These are phyloP conservation scores for Poeciliopsis occidentalis DNA, from an alignment of 2,113 vertebrate genomes.

Conservation along the genomic window DNA sequence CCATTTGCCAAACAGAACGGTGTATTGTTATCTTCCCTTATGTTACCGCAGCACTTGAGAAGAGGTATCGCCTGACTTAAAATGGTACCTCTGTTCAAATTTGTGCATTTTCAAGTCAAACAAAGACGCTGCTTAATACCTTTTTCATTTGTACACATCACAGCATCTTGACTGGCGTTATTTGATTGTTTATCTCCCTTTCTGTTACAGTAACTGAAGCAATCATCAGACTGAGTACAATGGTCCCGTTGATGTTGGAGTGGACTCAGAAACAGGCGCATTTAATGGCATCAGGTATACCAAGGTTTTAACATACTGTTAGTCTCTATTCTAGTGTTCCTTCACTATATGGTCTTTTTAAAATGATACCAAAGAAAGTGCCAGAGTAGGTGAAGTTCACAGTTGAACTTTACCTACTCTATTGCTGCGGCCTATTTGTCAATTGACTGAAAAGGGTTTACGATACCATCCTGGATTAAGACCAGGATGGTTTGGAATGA, in stretches of 20 bases:
- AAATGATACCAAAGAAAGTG: no score
- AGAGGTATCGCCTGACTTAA: conserved; percentile 41
- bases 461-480: no score
- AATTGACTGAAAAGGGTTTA: no score
- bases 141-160: conserved; percentile 33
- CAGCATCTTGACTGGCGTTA: conserved; percentile 1
- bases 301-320: no score
- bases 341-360: no score
- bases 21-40: conserved; percentile 50
- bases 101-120: conserved; percentile 31
- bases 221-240: conserved; percentile 20
- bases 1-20: conserved; percentile 67
- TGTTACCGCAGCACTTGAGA: conserved; percentile 45
- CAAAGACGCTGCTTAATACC: conserved; percentile 9
- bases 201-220: conserved; percentile 31
- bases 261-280: background rate
- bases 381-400: no score
- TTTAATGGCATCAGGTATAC: no score
- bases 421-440: no score
- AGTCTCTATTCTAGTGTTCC: no score
- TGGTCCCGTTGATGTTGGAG: conserved; percentile 31
- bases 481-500: no score
- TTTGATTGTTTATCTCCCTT: conserved; percentile 23
- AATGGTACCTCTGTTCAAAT: conserved; percentile 23
- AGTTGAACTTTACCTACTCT: no score